Base-by-base conservation (phyloP, 2,113 vertebrate species). In the Xenopus tropicalis region DNA sequence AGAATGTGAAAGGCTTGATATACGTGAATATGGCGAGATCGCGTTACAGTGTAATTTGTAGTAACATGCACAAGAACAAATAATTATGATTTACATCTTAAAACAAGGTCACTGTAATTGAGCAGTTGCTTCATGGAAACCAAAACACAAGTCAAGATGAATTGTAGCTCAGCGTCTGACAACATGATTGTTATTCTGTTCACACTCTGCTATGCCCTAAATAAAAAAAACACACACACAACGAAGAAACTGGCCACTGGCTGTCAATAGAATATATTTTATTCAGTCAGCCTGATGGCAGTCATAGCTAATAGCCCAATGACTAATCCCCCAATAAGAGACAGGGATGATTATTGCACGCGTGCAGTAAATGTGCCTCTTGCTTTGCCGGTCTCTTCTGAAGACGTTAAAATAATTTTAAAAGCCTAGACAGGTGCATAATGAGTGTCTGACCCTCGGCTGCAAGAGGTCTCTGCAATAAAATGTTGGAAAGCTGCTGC, bases 171-270 rank as follows among this genome's bases (percentile, higher is more conserved):
- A 5, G 62, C 21, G 62, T 20, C 61, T 63, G 61, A 56, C 71
- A 57, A 11, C 13, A 22, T 62, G 58, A 43, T 75, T 75, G 72
- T 62, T 69, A 75, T 75, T 75, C 72, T 1, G 56, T 54, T 68
- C 72, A 75, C 72, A 69, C 57, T 52, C 56, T 5, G 14, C 44
- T 51, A 22, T 75, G 72, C 66, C 65, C 72, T 62, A 69, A 68
- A 68, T 61, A 62, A 66, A 65, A 75, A 52, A 75, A 52, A 42
- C 72, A 20, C 63, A 48, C 29, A 37, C 29, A 5, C 6, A 37
- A 9, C 29, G 1, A 11, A 24, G 46, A 25, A 69, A 22, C 52
- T 17, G 44, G 57, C 65, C 66, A 69, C 65, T 69, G 19, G 72
- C 65, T 69, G 65, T 54, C 65, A 21, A 52, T 51, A 61, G 20